Evolutionary conservation across 1,140 invertebrate species (phyloP).

Genomic region (Trichoplusia ni): DNA sequence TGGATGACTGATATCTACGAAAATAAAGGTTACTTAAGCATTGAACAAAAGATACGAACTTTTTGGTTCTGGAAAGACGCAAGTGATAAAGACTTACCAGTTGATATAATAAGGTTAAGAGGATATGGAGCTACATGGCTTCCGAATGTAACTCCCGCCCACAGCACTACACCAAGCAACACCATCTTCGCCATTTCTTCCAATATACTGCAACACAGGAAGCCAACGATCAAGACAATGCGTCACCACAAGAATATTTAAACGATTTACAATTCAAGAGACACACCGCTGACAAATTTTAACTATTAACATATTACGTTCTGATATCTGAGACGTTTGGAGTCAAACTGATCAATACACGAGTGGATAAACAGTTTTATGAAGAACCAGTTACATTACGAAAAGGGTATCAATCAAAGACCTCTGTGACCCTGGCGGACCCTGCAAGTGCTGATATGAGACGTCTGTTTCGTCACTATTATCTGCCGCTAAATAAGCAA

Average conservation of each 20-base stretch:
- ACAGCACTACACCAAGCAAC: conserved; percentile 71
- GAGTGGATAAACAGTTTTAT: conserved; percentile 52
- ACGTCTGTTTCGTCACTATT: conserved; percentile 46
- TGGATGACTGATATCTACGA: conserved; percentile 74
- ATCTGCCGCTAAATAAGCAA: conserved; percentile 19
- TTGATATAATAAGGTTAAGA: conserved; percentile 65
- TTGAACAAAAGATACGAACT: neutral
- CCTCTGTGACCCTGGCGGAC: conserved; percentile 44
- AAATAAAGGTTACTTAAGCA: conserved; percentile 2
- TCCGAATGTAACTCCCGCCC: conserved; percentile 76
- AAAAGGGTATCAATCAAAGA: conserved; percentile 56
- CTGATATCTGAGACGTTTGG: conserved; percentile 37
- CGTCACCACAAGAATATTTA: conserved; percentile 35
- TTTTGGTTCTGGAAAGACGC: neutral
- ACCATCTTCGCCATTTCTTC: conserved; percentile 80
- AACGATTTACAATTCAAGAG: conserved; percentile 21
- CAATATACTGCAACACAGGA: conserved; percentile 71
- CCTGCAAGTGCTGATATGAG: neutral
- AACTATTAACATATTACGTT: conserved; percentile 28
- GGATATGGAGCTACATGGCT: conserved; percentile 76
- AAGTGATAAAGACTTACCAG: conserved; percentile 53
- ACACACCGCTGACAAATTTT: conserved; percentile 26
- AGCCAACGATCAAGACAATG: conserved; percentile 22
- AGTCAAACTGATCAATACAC: conserved; percentile 54
- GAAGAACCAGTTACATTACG: conserved; percentile 41